Percentiles rank a stretch among this genome's conserved stretches.
These are phyloP conservation scores for Diglossa cyanea DNA, from an alignment of 2,797 vertebrate species.

Conservation along the genomic window DNA sequence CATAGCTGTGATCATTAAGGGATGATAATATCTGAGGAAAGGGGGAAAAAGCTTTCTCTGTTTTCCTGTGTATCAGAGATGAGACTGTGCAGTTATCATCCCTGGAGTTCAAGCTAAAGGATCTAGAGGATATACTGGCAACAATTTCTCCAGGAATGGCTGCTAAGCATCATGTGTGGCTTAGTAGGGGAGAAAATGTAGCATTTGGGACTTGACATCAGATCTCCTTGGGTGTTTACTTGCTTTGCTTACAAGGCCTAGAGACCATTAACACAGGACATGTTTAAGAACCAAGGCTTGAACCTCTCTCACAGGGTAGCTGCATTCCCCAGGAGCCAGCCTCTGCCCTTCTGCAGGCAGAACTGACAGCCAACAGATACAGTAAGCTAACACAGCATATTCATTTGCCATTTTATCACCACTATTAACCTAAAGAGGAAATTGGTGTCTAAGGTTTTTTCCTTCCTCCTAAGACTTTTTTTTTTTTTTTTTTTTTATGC, in stretches of 20 bases:
- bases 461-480: not conserved
- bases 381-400: not conserved
- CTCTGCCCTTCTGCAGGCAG: not conserved
- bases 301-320: not conserved
- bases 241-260: not conserved
- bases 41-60: not conserved
- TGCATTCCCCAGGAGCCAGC: not conserved
- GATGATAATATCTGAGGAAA: not conserved
- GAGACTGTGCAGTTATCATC: not conserved
- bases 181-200: not conserved
- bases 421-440: not conserved
- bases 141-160: not conserved
- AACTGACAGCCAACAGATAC: not conserved
- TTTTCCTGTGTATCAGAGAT: not conserved
- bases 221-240: not conserved
- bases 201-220: not conserved
- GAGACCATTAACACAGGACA: not conserved
- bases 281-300: not conserved
- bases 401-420: conserved; percentile 4
- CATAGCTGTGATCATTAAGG: not conserved
- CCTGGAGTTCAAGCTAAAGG: not conserved
- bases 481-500: not conserved
- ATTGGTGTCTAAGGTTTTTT: not conserved
- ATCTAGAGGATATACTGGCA: not conserved
- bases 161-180: not conserved